phyloP scores from a whole-genome alignment of 2,113 vertebrate species.

The Stomatorhinus ivindoensis region DNA sequence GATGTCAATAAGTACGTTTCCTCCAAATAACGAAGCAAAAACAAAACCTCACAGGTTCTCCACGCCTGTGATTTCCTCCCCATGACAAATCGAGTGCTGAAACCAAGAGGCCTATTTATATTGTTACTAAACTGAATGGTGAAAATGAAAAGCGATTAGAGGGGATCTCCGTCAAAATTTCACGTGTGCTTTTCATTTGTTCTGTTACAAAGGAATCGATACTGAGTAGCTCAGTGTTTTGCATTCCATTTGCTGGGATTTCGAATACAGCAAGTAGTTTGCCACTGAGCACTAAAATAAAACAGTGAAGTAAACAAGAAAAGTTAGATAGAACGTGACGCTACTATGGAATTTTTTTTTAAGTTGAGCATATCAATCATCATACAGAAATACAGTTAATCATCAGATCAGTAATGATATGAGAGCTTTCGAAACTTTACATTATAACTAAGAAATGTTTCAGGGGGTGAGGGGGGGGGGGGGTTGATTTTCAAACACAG shows the following conservation, averaged over 20 bases:
- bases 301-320: background rate
- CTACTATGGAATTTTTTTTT: background rate
- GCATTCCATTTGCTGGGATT: background rate
- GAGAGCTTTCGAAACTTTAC: background rate
- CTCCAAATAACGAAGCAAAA: background rate
- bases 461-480: background rate
- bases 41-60: background rate
- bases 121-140: background rate
- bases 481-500: background rate
- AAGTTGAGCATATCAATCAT: background rate
- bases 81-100: background rate
- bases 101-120: background rate
- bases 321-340: background rate
- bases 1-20: background rate
- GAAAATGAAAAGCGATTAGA: background rate
- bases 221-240: background rate
- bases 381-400: background rate
- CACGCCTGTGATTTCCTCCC: background rate
- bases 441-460: background rate
- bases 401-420: background rate
- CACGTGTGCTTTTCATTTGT: background rate
- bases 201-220: background rate
- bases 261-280: background rate
- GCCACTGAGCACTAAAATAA: background rate
- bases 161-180: background rate